Evolutionary conservation across 2,888 invertebrate species (phyloP).

Genomic region (Perizoma affinitatum): DNA sequence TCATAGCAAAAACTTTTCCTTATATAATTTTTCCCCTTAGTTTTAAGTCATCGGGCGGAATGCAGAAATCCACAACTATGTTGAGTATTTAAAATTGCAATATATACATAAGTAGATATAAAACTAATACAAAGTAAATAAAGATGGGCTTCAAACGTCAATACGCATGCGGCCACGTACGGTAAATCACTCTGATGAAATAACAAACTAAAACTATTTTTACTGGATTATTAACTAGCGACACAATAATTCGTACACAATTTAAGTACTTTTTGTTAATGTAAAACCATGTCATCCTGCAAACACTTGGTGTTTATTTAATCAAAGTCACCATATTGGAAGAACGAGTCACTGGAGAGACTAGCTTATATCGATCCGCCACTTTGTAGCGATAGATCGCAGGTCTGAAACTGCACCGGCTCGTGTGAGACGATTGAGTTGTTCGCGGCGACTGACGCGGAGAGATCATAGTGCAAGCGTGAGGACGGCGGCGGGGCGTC

Average conservation of each 20-base stretch:
- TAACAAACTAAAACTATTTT: slow-evolving; percentile 60
- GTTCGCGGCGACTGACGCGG: slow-evolving; percentile 22
- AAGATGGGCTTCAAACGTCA: slow-evolving; percentile 66
- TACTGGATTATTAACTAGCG: slow-evolving; percentile 66
- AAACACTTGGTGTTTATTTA: slow-evolving; percentile 73
- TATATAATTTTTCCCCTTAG: slow-evolving; percentile 73
- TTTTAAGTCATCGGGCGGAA: slow-evolving; percentile 84
- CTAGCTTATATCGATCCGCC: slow-evolving; percentile 59
- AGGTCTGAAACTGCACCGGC: slow-evolving; percentile 18
- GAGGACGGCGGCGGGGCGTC: slow-evolving; percentile 53
- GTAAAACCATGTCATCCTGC: slow-evolving; percentile 56
- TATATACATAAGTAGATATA: slow-evolving; percentile 81
- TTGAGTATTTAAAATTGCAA: slow-evolving; percentile 81
- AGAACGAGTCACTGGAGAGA: slow-evolving; percentile 69
- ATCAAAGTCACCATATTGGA: slow-evolving; percentile 63
- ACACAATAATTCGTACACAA: slow-evolving; percentile 64
- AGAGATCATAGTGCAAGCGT: slow-evolving; percentile 52
- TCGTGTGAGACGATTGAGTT: slow-evolving; percentile 24
- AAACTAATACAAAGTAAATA: slow-evolving; percentile 71
- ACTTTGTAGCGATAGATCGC: slow-evolving; percentile 52
- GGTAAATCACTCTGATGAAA: slow-evolving; percentile 59
- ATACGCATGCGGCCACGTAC: slow-evolving; percentile 55
- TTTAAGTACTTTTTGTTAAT: slow-evolving; percentile 70
- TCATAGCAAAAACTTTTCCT: slow-evolving; percentile 66
- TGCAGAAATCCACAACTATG: slow-evolving; percentile 85